These are phyloP conservation scores for Dascyllus trimaculatus DNA, from an alignment of 2,113 vertebrate species.

Conservation along the genomic window DNA sequence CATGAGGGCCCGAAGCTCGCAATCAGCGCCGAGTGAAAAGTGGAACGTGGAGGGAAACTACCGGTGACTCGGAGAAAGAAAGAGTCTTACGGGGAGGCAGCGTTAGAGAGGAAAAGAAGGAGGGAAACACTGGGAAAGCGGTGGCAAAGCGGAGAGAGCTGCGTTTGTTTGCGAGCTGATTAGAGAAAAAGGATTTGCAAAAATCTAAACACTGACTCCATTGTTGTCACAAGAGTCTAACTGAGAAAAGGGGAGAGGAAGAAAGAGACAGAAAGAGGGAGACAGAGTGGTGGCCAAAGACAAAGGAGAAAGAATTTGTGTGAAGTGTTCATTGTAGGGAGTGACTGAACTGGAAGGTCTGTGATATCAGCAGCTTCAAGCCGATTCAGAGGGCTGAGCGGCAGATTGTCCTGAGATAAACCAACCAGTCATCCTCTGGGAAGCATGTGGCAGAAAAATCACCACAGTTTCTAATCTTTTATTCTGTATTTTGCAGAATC, in stretches of 20 bases:
- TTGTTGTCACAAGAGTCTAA: slow-evolving; percentile 70
- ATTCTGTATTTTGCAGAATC: slow-evolving; percentile 66
- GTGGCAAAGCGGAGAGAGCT: slow-evolving; percentile 17
- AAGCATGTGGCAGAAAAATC: background rate
- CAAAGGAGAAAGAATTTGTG: slow-evolving; percentile 75
- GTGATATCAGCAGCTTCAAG: slow-evolving; percentile 55
- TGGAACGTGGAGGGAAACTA: slow-evolving; percentile 51
- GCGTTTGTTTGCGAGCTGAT: slow-evolving; percentile 78
- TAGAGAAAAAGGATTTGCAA: slow-evolving; percentile 67
- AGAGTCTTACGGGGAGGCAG: slow-evolving; percentile 7
- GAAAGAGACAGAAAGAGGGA: slow-evolving; percentile 53
- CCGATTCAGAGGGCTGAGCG: slow-evolving; percentile 23
- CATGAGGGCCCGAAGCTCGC: slow-evolving; percentile 8
- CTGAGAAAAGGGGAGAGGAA: slow-evolving; percentile 45
- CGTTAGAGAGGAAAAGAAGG: slow-evolving; percentile 3
- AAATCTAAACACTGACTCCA: slow-evolving; percentile 76
- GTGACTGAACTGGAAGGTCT: slow-evolving; percentile 71
- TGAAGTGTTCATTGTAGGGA: slow-evolving; percentile 73
- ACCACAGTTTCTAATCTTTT: background rate
- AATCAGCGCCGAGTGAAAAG: slow-evolving; percentile 42
- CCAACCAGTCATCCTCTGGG: background rate
- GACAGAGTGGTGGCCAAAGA: slow-evolving; percentile 57
- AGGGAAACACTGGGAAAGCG: background rate
- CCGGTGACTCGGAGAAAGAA: slow-evolving; percentile 28
- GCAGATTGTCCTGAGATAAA: slow-evolving; percentile 40